Conservation (phyloP, 2,113 vertebrate species). For the Syngnathoides biaculeatus region DNA sequence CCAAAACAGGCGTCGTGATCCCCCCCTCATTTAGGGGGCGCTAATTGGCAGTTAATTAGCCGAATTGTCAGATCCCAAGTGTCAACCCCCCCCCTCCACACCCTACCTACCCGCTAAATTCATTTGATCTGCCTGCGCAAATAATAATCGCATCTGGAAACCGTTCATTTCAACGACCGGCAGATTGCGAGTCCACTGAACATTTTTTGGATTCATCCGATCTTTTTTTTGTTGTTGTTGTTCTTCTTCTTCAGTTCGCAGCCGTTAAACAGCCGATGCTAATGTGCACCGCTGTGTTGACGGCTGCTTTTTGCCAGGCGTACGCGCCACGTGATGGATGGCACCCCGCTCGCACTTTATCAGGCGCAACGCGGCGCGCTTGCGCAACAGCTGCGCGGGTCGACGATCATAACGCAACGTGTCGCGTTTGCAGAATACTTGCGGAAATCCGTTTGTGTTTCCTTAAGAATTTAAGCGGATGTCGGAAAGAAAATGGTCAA, state of each 20-base stretch:
- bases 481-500: not conserved
- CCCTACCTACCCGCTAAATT: constrained; percentile 67
- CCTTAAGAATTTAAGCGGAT: not conserved
- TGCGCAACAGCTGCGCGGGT: constrained; percentile 24
- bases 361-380: constrained; percentile 65
- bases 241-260: constrained; percentile 44
- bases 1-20: constrained; percentile 86
- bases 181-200: constrained; percentile 25
- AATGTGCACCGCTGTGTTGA: constrained; percentile 46
- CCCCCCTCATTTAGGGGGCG: constrained; percentile 92
- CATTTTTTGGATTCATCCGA: constrained; percentile 39
- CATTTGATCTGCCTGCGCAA: constrained; percentile 80
- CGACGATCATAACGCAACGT: constrained; percentile 55
- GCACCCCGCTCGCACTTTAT: constrained; percentile 80
- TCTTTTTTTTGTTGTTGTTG: constrained; percentile 41
- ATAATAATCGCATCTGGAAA: constrained; percentile 75
- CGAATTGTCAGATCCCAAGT: constrained; percentile 86
- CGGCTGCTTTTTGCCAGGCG: constrained; percentile 23
- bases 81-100: constrained; percentile 66
- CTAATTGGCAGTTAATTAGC: constrained; percentile 97
- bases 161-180: constrained; percentile 61
- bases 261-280: constrained; percentile 59
- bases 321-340: constrained; percentile 71
- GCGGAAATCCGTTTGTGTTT: not conserved
- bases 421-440: constrained; percentile 65